Conservation (phyloP, 2,113 vertebrate species). For the Petrocephalus microphthalmus region DNA sequence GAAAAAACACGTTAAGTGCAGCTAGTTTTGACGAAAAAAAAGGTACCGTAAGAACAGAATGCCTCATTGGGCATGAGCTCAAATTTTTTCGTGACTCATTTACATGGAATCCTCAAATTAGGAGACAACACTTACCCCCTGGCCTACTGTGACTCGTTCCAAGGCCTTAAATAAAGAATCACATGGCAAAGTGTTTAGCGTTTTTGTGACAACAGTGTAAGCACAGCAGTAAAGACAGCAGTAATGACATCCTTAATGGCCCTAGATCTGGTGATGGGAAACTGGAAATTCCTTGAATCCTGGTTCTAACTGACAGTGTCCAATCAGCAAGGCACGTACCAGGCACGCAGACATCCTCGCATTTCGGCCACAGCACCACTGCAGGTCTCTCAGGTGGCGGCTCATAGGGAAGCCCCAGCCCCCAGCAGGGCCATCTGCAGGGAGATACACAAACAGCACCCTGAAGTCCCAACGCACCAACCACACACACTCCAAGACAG, state of each 20-base stretch:
- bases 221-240: constrained; percentile 25
- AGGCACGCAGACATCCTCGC: constrained; percentile 96
- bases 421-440: constrained; percentile 54
- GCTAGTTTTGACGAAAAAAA: background rate
- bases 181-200: constrained; percentile 49
- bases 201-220: constrained; percentile 52
- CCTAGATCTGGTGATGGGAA: background rate
- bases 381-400: constrained; percentile 68
- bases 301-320: background rate
- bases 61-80: background rate
- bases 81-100: background rate
- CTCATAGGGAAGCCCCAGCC: constrained; percentile 90
- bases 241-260: background rate
- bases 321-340: constrained; percentile 54
- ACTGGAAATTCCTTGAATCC: background rate
- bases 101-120: background rate
- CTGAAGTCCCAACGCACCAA: background rate
- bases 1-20: background rate
- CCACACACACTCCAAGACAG: background rate
- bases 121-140: constrained; percentile 61
- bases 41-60: background rate
- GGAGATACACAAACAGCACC: constrained; percentile 28
- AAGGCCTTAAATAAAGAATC: constrained; percentile 58
- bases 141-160: constrained; percentile 68
- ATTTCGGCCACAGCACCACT: constrained; percentile 84